Percentiles rank a stretch among this genome's conserved stretches.
phyloP scores from a whole-genome alignment of 1,140 invertebrate genomes.

The Bombyx mori region ASM3026992v2 NC_085118.1:6062501-6063000 shows the following conservation, averaged over 20 bases:
- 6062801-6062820: too few species aligned
- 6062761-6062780: too few species aligned
- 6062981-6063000: conserved; percentile 43
- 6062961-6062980: conserved; percentile 27
- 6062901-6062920: conserved; percentile 28
- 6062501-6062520: neutral
- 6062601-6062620: neutral
- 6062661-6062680: too few species aligned
- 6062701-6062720: too few species aligned
- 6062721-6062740: too few species aligned
- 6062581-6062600: neutral
- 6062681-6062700: too few species aligned
- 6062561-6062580: neutral
- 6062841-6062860: neutral
- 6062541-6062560: neutral
- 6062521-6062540: neutral
- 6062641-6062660: too few species aligned
- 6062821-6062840: too few species aligned
- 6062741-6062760: too few species aligned
- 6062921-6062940: conserved; percentile 41
- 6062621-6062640: too few species aligned
- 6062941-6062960: conserved; percentile 21
- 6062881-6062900: conserved; percentile 1
- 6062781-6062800: too few species aligned
- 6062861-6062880: neutral